These are phyloP conservation scores for Mungos mungo DNA, from an alignment of 2,113 vertebrate species.

Conservation along the genomic window DNA sequence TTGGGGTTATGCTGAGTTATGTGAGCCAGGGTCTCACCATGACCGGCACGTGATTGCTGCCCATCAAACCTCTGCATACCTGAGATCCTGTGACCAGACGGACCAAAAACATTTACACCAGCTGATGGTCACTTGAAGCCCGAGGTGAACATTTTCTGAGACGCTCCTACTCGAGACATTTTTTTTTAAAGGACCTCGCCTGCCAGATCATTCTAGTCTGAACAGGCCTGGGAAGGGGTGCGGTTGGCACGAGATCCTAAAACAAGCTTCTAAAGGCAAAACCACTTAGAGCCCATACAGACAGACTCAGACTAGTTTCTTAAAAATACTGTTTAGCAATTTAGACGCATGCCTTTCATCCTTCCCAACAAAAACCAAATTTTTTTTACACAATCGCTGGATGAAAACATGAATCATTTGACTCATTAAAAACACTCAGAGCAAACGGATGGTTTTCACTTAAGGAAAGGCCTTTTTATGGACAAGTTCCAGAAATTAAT, in stretches of 20 bases:
- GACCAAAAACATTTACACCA: conserved; percentile 90
- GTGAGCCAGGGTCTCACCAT: conserved; percentile 71
- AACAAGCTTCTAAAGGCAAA: conserved; percentile 83
- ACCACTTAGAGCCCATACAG: conserved; percentile 76
- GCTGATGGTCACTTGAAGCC: conserved; percentile 94
- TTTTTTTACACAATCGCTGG: not conserved
- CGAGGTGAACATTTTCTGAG: conserved; percentile 77
- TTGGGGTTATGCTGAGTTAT: conserved; percentile 65
- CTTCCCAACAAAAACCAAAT: conserved; percentile 56
- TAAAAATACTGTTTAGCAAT: conserved; percentile 72
- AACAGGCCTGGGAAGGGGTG: conserved; percentile 82
- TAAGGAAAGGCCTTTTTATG: not conserved
- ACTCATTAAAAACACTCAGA: not conserved
- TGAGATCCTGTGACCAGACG: conserved; percentile 90
- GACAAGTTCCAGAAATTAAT: conserved; percentile 49
- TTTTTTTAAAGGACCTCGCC: conserved; percentile 68
- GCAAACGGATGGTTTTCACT: conserved; percentile 21
- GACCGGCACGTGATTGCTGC: conserved; percentile 74
- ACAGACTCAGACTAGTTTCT: conserved; percentile 75
- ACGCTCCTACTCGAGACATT: conserved; percentile 78
- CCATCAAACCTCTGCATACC: conserved; percentile 87
- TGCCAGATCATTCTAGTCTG: conserved; percentile 83
- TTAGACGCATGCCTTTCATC: conserved; percentile 76
- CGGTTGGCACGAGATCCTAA: conserved; percentile 78
- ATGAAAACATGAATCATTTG: conserved; percentile 56